Evolutionary conservation across 1,140 invertebrate species (phyloP), one percentile per base, ranked within the genome.

Genomic region (Colletes latitarsis): DNA sequence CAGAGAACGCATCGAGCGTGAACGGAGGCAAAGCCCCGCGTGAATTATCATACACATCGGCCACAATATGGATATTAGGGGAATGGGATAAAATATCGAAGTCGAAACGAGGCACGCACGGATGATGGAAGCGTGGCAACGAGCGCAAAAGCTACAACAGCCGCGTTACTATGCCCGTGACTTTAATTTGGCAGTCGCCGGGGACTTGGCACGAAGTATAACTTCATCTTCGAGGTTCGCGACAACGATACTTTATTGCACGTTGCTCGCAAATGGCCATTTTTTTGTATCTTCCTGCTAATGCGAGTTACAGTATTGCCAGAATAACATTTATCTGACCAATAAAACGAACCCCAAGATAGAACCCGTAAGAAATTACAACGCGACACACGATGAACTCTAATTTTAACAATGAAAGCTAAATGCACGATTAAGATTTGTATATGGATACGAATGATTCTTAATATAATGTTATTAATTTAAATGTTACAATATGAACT

Each of bases 121-220:
- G 5, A n/a, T 46, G 63, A 66, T 66, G 43, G 63, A 46, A 49
- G n/a, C 64, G 4, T 5, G 4, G 30, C 30, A 19, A 72, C 57
- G 58, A 64, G 58, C 60, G 39, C 68, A 55, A 63, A 78, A 78
- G 53, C 15, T 43, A 19, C 60, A 19, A 4, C 53, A 53, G 15
- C 10, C 58, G 58, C 58, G 58, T 72, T 78, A 21, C 63, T 64
- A 53, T 68, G 52, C 17, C 69, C 43, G 64, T 43, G 1, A 52
- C 41, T 73, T 66, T 19, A 46, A 79, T 64, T 73, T 79, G 60
- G 60, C 77, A 73, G 49, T 64, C 39, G 77, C 8, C 5, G 39
- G 19, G 19, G 14, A 55, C 77, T 78, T 78, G 77, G 77, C 77
- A 72, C 77, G 3, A 57, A 57, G 58, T 79, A 73, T 58, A 72